A percentile compares a stretch with the other conserved stretches of the same genome.
Evolutionary conservation across 2,888 invertebrate species (phyloP).

Genomic region (Cantharis rufa): DNA sequence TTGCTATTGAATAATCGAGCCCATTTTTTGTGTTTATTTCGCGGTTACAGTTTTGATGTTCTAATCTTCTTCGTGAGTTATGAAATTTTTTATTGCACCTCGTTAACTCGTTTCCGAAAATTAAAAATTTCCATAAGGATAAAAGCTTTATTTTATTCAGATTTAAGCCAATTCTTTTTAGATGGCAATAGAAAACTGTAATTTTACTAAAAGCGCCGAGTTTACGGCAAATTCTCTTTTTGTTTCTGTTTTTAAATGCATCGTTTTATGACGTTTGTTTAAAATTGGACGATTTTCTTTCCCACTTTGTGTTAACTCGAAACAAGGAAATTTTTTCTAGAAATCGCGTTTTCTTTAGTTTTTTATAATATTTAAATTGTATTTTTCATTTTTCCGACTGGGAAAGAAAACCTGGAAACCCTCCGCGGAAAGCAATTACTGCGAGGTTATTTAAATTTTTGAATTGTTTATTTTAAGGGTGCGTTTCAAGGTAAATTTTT

Average conservation of each 20-base stretch:
- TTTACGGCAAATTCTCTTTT: not conserved
- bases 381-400: not conserved
- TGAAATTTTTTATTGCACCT: not conserved
- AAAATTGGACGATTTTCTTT: not conserved
- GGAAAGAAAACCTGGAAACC: not conserved
- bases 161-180: not conserved
- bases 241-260: not conserved
- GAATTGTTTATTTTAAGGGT: not conserved
- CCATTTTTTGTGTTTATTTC: not conserved
- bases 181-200: not conserved
- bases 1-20: not conserved
- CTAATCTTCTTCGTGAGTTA: not conserved
- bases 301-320: not conserved
- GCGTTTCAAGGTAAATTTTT: not conserved
- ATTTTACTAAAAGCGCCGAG: not conserved
- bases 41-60: not conserved
- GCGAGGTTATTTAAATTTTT: not conserved
- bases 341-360: not conserved
- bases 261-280: not conserved
- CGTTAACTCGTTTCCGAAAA: not conserved
- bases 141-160: not conserved
- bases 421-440: not conserved
- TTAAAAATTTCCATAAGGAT: not conserved
- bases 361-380: not conserved
- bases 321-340: not conserved